Base-by-base conservation (phyloP, 2,888 invertebrate genomes). In the Megaustenia siamemsis region DNA sequence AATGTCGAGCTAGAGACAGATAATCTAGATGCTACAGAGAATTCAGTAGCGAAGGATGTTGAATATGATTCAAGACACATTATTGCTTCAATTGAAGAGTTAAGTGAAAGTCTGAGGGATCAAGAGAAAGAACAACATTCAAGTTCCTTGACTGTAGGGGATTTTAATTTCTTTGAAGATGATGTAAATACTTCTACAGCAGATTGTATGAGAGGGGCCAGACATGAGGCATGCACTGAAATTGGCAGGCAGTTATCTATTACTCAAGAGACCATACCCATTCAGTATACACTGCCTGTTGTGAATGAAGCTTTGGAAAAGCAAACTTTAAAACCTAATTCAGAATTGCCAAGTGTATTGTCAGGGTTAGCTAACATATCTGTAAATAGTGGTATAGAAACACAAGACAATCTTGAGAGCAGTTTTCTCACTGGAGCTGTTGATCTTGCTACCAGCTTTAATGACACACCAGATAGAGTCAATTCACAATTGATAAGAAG, bases 381-480 rank as follows among this genome's bases (percentile, higher is more conserved):
- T 63, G 35, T 28, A 32, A 32, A 32, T 32, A 63, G 32, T 32
- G 28, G 32, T 32, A 63, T 32, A 63, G 28, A 8, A 12, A 8
- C n/a, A 43, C 12, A 43, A 71, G 43, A 43, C 28, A 45, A 24
- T 71, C 43, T 43, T 24, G 45, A 71, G 43, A 71, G 43, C 12
- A 38, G 6, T 53, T 60, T 1, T 40, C 56, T 77, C 38, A 82
- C 43, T 69, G 82, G 69, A 2, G 60, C 53, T 82, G 60, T 56
- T 56, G 43, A 77, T 18, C 60, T 82, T n/a, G 49, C 24, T n/a
- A 35, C 2, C 32, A 66, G 12, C 21, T 8, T 68, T 15, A 71
- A 71, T 24, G 77, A 81, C 76, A 77, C 82, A 8, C 68, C 83
- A 68, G 83, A 68, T 21, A n/a, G 68, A 28, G 68, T 21, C 49